These are phyloP conservation scores for Neotoma lepida DNA, from an alignment of 2,113 vertebrate species.

Conservation along the genomic window DNA sequence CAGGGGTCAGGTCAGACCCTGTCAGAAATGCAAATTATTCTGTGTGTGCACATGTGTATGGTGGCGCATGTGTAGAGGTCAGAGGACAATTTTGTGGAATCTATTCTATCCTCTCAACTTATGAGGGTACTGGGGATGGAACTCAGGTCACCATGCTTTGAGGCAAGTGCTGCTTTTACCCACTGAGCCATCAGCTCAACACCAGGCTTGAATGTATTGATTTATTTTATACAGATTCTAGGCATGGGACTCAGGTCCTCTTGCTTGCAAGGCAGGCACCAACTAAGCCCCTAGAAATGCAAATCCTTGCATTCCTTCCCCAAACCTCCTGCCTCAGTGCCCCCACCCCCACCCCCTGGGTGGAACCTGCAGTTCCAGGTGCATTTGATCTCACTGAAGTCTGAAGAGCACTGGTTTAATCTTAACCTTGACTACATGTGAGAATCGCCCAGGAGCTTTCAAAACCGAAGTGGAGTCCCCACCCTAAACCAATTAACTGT, in stretches of 20 bases:
- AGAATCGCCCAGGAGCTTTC: background rate
- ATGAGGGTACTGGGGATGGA: background rate
- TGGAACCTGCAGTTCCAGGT: background rate
- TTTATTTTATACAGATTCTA: background rate
- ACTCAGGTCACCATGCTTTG: too few species aligned
- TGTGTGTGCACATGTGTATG: background rate
- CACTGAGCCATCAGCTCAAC: background rate
- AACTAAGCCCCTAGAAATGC: background rate
- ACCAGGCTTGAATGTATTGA: background rate
- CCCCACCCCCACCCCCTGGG: accelerated
- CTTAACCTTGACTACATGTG: background rate
- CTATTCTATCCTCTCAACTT: background rate
- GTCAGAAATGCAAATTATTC: background rate
- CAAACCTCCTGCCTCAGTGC: background rate
- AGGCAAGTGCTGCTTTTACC: background rate
- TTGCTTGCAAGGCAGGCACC: background rate
- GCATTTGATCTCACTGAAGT: background rate
- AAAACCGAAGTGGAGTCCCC: background rate
- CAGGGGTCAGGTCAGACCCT: background rate
- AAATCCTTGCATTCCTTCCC: background rate
- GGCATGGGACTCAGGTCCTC: background rate
- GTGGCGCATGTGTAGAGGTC: background rate
- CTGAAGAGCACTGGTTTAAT: background rate
- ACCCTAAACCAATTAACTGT: constrained; percentile 17
- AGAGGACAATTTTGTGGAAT: background rate